Percentiles rank a stretch among this genome's conserved stretches.
These are phyloP conservation scores for Zonitis immaculata DNA, from an alignment of 2,888 invertebrate species.

Conservation along the genomic window DNA sequence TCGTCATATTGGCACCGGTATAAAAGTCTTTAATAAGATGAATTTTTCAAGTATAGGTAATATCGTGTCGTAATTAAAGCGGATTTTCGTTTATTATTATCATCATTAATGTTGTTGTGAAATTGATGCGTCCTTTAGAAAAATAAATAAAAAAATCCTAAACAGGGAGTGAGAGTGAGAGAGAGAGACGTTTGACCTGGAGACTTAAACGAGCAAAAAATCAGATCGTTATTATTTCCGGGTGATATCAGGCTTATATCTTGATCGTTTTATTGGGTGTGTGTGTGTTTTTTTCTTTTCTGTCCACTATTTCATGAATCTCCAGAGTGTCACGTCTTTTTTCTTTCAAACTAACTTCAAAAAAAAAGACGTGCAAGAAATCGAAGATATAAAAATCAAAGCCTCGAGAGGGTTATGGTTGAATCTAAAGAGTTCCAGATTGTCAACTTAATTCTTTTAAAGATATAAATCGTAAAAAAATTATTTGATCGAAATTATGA, in stretches of 20 bases:
- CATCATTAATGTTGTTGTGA: neutral
- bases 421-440: conserved; percentile 15
- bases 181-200: neutral
- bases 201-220: conserved; percentile 5
- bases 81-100: neutral
- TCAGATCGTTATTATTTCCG: conserved; percentile 7
- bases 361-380: conserved; percentile 42
- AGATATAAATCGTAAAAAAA: conserved; percentile 22
- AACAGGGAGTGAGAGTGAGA: neutral
- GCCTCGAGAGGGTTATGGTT: conserved; percentile 28
- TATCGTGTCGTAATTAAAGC: conserved; percentile 3
- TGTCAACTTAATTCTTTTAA: conserved; percentile 29
- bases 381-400: conserved; percentile 39
- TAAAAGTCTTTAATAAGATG: conserved; percentile 3
- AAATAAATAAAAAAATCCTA: neutral
- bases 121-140: neutral
- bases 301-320: conserved; percentile 25
- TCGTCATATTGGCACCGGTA: neutral
- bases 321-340: conserved; percentile 38
- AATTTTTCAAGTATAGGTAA: conserved; percentile 8
- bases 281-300: too few relatives aligned
- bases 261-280: neutral
- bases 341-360: conserved; percentile 26
- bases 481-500: neutral
- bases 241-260: conserved; percentile 3